A percentile compares a stretch with the other conserved stretches of the same genome.
Conservation (phyloP, 2,888 invertebrate species). For the Nomada hirtipes region DNA sequence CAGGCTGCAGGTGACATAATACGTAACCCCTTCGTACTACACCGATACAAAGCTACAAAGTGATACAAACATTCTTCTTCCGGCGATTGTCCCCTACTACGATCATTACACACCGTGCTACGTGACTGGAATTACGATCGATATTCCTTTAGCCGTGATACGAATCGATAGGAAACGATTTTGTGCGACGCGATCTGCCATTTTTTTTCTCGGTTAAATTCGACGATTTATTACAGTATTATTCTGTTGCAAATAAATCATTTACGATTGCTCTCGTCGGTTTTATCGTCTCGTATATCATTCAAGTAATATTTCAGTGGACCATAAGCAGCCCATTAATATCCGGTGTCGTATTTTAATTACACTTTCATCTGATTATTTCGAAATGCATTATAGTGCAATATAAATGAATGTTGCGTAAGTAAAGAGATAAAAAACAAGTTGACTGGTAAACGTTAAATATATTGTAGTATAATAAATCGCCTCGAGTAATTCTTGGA, state of each 20-base stretch:
- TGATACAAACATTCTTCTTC: slow-evolving; percentile 58
- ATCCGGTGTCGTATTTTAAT: too few species aligned
- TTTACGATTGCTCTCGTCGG: neutral
- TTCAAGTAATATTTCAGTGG: neutral
- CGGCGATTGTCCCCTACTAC: slow-evolving; percentile 51
- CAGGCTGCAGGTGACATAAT: slow-evolving; percentile 47
- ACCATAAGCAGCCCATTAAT: neutral
- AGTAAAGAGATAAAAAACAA: too few species aligned
- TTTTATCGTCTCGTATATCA: neutral
- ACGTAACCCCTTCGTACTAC: slow-evolving; percentile 41
- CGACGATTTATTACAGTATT: neutral
- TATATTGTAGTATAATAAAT: too few species aligned
- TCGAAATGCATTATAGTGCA: too few species aligned
- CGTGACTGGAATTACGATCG: slow-evolving; percentile 50
- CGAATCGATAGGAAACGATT: slow-evolving; percentile 38
- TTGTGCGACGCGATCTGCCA: too few species aligned
- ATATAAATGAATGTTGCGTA: too few species aligned
- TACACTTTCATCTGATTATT: too few species aligned
- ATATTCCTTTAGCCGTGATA: slow-evolving; percentile 10
- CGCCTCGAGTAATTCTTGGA: too few species aligned
- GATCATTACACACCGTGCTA: slow-evolving; percentile 41
- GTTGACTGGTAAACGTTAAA: too few species aligned
- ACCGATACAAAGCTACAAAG: slow-evolving; percentile 50
- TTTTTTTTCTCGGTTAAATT: neutral
- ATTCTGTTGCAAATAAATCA: neutral